phyloP scores from a whole-genome alignment of 1,140 invertebrate genomes.

The Antheraea mylitta region DNA sequence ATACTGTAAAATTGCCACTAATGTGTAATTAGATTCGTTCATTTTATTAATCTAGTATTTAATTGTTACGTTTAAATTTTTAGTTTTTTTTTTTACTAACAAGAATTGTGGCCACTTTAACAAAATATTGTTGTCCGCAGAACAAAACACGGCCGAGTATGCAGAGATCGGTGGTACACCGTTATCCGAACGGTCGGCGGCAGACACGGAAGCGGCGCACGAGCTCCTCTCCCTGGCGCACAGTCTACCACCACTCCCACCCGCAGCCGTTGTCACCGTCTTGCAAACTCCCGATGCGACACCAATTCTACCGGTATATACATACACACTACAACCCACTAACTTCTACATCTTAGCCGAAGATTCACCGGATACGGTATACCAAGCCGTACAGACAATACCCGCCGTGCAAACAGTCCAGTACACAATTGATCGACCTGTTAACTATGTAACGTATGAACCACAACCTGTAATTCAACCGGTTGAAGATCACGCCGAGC shows the following conservation, averaged over 20 bases:
- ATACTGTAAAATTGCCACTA: too few relatives aligned
- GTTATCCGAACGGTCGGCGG: slow-evolving; percentile 75
- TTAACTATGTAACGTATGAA: slow-evolving; percentile 48
- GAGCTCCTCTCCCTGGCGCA: slow-evolving; percentile 90
- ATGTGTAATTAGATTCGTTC: too few relatives aligned
- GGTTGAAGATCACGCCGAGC: background rate
- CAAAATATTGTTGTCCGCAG: slow-evolving; percentile 21
- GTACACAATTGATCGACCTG: slow-evolving; percentile 38
- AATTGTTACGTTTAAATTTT: too few relatives aligned
- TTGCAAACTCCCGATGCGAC: slow-evolving; percentile 30
- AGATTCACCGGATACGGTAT: slow-evolving; percentile 46
- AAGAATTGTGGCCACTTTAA: background rate
- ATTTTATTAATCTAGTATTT: too few relatives aligned
- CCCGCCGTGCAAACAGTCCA: slow-evolving; percentile 37
- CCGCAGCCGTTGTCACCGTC: slow-evolving; percentile 48
- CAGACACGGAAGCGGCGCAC: slow-evolving; percentile 91
- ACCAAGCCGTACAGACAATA: slow-evolving; percentile 34
- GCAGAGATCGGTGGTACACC: slow-evolving; percentile 35
- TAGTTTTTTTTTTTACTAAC: too few relatives aligned
- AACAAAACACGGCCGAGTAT: slow-evolving; percentile 32
- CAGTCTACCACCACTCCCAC: slow-evolving; percentile 86
- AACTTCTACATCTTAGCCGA: slow-evolving; percentile 66
- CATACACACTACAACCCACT: slow-evolving; percentile 56
- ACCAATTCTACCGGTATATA: slow-evolving; percentile 48
- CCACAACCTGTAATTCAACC: slow-evolving; percentile 14